Base-by-base conservation (phyloP, 2,888 invertebrate genomes). In the Sarcophaga rosellei region DNA sequence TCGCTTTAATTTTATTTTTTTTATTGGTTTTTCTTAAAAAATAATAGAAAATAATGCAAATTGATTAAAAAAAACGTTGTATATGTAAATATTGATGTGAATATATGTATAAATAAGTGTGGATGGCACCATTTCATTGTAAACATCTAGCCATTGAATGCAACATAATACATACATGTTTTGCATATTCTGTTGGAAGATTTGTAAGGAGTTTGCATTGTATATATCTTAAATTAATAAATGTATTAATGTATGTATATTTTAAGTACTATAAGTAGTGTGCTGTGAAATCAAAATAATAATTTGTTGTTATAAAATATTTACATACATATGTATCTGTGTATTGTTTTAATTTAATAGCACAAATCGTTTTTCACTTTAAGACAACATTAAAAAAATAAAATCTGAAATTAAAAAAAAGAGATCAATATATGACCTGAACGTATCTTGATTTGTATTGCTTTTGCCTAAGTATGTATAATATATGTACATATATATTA, bases 71-170 rank as follows among this genome's bases (percentile, higher is more conserved):
- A 35, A 35, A 65, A 65, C n/a, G 35, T n/a, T n/a, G n/a, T 45
- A 11, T 15, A 17, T 23, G 21, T 17, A 62, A 61, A 44, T 45
- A 23, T 61, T 1, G n/a, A 63, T 78, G 11, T 47, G 17, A 66
- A 17, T 62, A 10, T 77, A 78, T 47, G 20, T 35, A 53, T 25
- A n/a, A 17, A 57, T 23, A 20, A n/a, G 11, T 73, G 75, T 70
- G 76, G 25, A 84, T 84, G 84, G 84, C 84, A 84, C 80, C 61
- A 76, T 76, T 62, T 78, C 76, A 72, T 79, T 76, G 72, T 59
- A 62, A 57, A 23, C 63, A 70, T 69, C 45, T 45, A 69, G 57
- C 20, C 21, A 45, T 35, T 61, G 25, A 62, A 53, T 53, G 12
- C 53, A 53, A 17, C 5, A 4, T 17, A 53, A 53, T 15, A 47